phyloP scores from a whole-genome alignment of 2,113 vertebrate species.

The Cryptotis parvus region DNA sequence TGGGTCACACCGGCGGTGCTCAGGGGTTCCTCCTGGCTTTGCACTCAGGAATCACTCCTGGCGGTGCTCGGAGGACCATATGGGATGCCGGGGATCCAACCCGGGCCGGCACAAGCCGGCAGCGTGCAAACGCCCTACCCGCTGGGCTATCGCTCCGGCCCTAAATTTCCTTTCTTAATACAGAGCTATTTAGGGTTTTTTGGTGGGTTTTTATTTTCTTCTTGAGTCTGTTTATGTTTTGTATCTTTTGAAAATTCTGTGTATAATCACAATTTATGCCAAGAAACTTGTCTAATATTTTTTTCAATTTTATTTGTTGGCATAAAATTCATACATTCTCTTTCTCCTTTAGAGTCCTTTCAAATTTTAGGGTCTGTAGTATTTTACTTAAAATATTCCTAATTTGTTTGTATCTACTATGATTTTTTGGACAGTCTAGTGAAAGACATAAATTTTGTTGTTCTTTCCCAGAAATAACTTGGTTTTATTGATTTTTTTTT shows the following conservation, averaged over 20 bases:
- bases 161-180: not conserved
- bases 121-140: too few species aligned
- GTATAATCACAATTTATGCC: not conserved
- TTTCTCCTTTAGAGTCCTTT: not conserved
- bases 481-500: not conserved
- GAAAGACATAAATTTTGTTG: not conserved
- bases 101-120: too few species aligned
- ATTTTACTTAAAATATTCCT: not conserved
- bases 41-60: too few species aligned
- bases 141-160: too few species aligned
- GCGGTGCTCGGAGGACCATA: too few species aligned
- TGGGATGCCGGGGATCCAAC: too few species aligned
- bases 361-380: not conserved
- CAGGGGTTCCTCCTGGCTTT: too few species aligned
- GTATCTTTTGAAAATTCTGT: not conserved
- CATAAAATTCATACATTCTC: not conserved
- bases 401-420: not conserved
- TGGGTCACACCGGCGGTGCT: too few species aligned
- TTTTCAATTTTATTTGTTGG: conserved; percentile 4
- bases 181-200: not conserved
- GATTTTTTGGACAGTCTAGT: not conserved
- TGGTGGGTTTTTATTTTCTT: not conserved
- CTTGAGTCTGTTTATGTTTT: not conserved
- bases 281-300: not conserved
- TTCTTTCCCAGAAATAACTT: not conserved